Evolutionary conservation across 2,113 vertebrate genomes (phyloP).

Genomic region (Paedocypris sp.): DNA sequence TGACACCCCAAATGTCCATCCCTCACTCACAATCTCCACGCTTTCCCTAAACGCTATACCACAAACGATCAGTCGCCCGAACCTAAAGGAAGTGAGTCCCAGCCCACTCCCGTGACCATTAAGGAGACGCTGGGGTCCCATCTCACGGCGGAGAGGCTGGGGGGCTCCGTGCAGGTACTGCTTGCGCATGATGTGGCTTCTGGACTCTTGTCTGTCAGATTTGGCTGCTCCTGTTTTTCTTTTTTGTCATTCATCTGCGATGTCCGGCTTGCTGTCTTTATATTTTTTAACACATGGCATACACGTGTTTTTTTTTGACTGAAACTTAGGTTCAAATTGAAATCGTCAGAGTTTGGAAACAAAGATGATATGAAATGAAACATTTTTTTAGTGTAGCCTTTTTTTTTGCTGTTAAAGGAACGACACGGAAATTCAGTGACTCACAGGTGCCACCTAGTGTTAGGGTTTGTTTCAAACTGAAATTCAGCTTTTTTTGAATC

Average conservation of each 20-base stretch:
- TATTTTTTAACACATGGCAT: background rate
- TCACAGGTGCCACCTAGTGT: slow-evolving; percentile 47
- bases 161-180: slow-evolving; percentile 85
- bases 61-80: slow-evolving; percentile 71
- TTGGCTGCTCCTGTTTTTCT: background rate
- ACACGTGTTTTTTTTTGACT: background rate
- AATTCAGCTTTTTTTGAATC: too few relatives aligned
- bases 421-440: too few relatives aligned
- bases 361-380: background rate
- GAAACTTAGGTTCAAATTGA: background rate
- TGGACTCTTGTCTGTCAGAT: background rate
- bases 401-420: background rate
- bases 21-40: slow-evolving; percentile 12
- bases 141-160: slow-evolving; percentile 77
- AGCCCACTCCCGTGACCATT: slow-evolving; percentile 74
- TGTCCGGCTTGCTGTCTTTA: background rate
- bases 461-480: too few relatives aligned
- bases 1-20: slow-evolving; percentile 28
- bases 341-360: background rate
- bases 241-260: background rate
- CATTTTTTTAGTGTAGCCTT: background rate
- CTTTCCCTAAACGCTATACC: slow-evolving; percentile 39
- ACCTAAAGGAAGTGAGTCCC: slow-evolving; percentile 78
- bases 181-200: slow-evolving; percentile 46
- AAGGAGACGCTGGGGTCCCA: slow-evolving; percentile 78